Evolutionary conservation across 2,113 vertebrate genomes (phyloP), one percentile per base, ranked within the genome.

Genomic region (Campylorhamphus procurvoides): DNA sequence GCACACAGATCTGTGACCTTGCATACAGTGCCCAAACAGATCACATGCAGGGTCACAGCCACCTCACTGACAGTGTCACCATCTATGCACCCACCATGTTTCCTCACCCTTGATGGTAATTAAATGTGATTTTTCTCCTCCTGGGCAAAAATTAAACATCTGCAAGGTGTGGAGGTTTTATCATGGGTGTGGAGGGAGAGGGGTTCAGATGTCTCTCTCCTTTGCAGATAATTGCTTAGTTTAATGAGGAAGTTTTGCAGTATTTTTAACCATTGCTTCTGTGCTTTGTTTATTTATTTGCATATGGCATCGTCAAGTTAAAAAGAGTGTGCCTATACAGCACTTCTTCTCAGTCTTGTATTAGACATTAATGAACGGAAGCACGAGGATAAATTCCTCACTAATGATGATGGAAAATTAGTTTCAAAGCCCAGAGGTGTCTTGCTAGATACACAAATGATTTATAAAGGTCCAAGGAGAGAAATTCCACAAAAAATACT

Each of bases 321-420:
- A 96, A 96, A 96, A 92, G 96, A 96, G 86, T 42, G 86, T 97
- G 93, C 75, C 84, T 78, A 59, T 90, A 93, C 87, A 71, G 96
- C 28, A 56, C 74, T 95, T 91, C 94, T 95, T 95, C 92, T 96
- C 94, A 83, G 90, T 95, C 80, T 88, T 87, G 44, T 83, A 25
- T 94, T 92, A 96, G 97, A 92, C 96, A 95, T 97, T 98, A 98
- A 98, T 97, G 97, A 98, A 98, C 96, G 96, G 94, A 97, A 97
- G 92, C 95, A 97, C 2, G 16, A 95, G 97, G 97, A 84, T 95
- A 97, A 93, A 96, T 94, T 97, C 96, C 93, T 97, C 49, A 8
- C 96, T 98, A 98, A 98, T 97, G 98, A 98, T 97, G 89, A 84
- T 94, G 82, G 96, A 96, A 98, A 98, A 98, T 98, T 96, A 98